Base-by-base conservation (phyloP, 2,797 vertebrate genomes). In the Gallinago solitaria region DNA sequence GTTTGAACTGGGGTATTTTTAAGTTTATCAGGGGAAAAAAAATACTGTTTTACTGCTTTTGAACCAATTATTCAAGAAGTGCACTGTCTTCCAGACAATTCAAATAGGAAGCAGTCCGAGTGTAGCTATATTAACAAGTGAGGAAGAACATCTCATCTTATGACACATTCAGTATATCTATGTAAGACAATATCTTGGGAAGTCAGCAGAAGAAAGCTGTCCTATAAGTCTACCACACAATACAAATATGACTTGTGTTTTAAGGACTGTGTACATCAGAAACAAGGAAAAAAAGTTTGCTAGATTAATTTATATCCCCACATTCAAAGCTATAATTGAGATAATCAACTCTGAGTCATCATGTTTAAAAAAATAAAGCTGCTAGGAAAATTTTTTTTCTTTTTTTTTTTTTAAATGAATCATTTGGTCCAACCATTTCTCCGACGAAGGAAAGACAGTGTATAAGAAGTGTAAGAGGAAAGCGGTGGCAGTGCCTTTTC, bases 21-120 rank as follows among this genome's bases (percentile, higher is more conserved):
- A 85, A 88, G 60, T 45, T 10, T 9, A 48, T 45, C 28, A n/a
- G 24, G 18, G 5, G 16, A 3, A 81, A 76, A 21, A 9, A 18
- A 28, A 2, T 6, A 17, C 48, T 33, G 4, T 54, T 93, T 76
- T 82, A 87, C 63, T 18, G 7, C 6, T 54, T 92, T 89, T 50
- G 16, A 67, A 28, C 30, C 23, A 25, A 39, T 17, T 64, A 11
- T 61, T 90, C 33, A 65, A 64, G 54, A 64, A 79, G 19, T 68
- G 27, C 25, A 12, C 5, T 45, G 24, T 64, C 54, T 56, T 83
- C 17, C 39, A 81, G 69, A 27, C 16, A 81, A 9, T 37, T 81
- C 61, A 13, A 4, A 20, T 54, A 71, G 45, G 33, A 71, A 50
- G 12, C 33, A 78, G 45, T 60, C 11, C 0, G 0, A 18, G 16